Conservation (phyloP, 2,113 vertebrate species). For the Pitta sordida region DNA sequence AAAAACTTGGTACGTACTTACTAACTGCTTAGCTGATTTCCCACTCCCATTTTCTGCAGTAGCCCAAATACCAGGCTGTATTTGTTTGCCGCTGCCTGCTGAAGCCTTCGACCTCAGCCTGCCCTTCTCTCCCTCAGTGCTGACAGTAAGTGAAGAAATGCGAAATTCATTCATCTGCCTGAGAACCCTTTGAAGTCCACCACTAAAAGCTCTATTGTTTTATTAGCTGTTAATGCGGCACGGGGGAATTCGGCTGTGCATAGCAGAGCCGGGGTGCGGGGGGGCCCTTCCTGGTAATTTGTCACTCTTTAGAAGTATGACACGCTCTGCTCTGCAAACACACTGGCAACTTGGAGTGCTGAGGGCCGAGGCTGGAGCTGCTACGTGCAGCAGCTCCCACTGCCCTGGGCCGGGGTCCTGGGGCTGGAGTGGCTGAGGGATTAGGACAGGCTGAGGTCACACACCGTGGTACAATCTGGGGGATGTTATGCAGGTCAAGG, state of each 20-base stretch:
- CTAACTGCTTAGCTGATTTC: neutral
- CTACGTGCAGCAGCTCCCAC: neutral
- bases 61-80: constrained; percentile 43
- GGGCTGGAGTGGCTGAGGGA: neutral
- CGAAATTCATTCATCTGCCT: constrained; percentile 67
- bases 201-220: constrained; percentile 70
- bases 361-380: neutral
- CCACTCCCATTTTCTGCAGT: constrained; percentile 39
- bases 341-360: neutral
- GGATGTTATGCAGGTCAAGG: neutral
- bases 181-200: constrained; percentile 50
- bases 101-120: constrained; percentile 47
- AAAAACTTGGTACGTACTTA: neutral
- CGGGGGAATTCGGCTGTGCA: neutral
- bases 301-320: constrained; percentile 50
- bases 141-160: constrained; percentile 64
- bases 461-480: neutral
- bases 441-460: neutral
- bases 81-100: constrained; percentile 38
- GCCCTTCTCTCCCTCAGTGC: constrained; percentile 46
- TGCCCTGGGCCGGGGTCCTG: accelerated
- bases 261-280: constrained; percentile 16
- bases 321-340: neutral
- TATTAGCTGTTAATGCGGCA: constrained; percentile 63
- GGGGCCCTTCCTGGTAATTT: constrained; percentile 54